Evolutionary conservation across 2,888 invertebrate species (phyloP).

Genomic region (Hydroisotoma schaefferi): DNA sequence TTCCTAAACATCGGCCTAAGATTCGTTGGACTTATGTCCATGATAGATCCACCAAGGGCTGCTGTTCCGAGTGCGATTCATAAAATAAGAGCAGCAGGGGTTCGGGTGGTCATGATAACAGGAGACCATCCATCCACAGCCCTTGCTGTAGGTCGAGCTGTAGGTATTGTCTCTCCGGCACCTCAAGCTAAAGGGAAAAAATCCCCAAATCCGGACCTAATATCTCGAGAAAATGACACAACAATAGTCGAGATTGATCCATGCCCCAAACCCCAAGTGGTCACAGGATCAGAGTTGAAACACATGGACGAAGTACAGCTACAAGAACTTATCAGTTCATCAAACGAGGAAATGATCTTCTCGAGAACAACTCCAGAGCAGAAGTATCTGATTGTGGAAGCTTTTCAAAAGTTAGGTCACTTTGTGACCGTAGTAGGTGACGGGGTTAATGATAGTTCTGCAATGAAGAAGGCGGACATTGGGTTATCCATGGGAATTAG

Average conservation of each 20-base stretch:
- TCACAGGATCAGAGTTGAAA: conserved; percentile 43
- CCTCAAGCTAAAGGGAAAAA: conserved; percentile 50
- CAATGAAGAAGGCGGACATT: conserved; percentile 57
- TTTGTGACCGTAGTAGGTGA: conserved; percentile 59
- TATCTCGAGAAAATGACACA: conserved; percentile 20
- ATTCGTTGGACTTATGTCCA: conserved; percentile 34
- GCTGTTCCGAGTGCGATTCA: conserved; percentile 20
- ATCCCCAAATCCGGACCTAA: conserved; percentile 48
- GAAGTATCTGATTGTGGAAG: conserved; percentile 63
- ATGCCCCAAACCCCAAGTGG: too few species aligned
- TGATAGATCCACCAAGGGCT: conserved; percentile 22
- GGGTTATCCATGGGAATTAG: conserved; percentile 57
- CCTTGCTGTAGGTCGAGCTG: conserved; percentile 25
- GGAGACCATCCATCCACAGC: conserved; percentile 35
- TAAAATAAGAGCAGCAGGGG: conserved; percentile 24
- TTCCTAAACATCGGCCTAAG: conserved; percentile 23
- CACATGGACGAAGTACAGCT: conserved; percentile 53
- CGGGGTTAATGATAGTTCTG: conserved; percentile 59
- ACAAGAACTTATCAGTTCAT: conserved; percentile 58
- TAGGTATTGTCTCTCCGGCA: conserved; percentile 22
- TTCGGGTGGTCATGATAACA: conserved; percentile 24
- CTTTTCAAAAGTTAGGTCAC: conserved; percentile 55
- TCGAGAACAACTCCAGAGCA: conserved; percentile 69
- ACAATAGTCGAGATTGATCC: conserved; percentile 28
- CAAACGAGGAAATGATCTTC: conserved; percentile 69